These are phyloP conservation scores for Chaetops frenatus DNA, from an alignment of 2,113 vertebrate genomes.

Conservation along the genomic window DNA sequence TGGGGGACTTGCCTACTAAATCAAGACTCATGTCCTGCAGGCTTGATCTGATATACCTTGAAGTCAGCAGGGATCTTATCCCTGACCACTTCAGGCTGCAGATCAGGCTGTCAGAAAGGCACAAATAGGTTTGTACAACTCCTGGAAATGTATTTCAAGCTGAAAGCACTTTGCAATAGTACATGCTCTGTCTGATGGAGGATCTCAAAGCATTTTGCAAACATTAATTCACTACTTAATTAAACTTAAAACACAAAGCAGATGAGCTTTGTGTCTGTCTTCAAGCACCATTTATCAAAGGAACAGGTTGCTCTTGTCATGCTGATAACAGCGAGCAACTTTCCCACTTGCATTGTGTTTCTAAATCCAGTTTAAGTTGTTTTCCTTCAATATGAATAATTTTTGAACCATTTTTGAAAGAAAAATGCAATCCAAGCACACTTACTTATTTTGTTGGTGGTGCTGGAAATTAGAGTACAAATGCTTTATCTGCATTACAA, in stretches of 20 bases:
- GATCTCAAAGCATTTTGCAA: slow-evolving; percentile 42
- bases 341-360: slow-evolving; percentile 34
- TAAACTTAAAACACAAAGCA: slow-evolving; percentile 53
- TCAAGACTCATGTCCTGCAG: background rate
- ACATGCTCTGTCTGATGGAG: background rate
- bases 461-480: slow-evolving; percentile 59
- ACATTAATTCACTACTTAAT: slow-evolving; percentile 58
- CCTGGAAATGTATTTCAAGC: slow-evolving; percentile 3
- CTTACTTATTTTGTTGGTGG: slow-evolving; percentile 54
- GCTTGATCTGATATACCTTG: slow-evolving; percentile 21
- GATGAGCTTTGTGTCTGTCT: slow-evolving; percentile 51
- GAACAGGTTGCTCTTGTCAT: slow-evolving; percentile 56
- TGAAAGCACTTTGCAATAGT: background rate
- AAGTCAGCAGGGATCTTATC: slow-evolving; percentile 14
- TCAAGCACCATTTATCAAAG: slow-evolving; percentile 56
- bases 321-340: slow-evolving; percentile 41
- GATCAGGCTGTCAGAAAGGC: slow-evolving; percentile 1
- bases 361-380: slow-evolving; percentile 58
- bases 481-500: slow-evolving; percentile 66
- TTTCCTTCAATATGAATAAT: slow-evolving; percentile 58
- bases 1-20: background rate
- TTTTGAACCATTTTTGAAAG: slow-evolving; percentile 49
- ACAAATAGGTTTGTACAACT: background rate
- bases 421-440: slow-evolving; percentile 57
- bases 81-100: slow-evolving; percentile 28